phyloP scores from a whole-genome alignment of 2,797 vertebrate genomes.

The Acrossocheilus fasciatus region DNA sequence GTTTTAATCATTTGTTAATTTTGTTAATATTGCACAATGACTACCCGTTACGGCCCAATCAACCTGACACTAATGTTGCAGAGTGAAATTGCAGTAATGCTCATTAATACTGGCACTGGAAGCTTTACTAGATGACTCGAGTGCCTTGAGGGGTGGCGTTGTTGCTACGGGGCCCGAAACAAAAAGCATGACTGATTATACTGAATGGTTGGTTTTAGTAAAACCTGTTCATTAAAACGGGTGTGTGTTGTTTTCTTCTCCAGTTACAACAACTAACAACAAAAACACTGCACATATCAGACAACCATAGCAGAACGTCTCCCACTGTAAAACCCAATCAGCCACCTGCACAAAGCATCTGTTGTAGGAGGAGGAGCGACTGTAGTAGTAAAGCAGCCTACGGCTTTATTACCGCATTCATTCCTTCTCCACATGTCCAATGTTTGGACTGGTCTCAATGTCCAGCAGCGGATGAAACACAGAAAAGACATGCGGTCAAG shows the following conservation, averaged over 20 bases:
- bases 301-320: conserved; percentile 17
- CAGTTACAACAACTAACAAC: conserved; percentile 40
- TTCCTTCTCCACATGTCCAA: conserved; percentile 25
- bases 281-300: conserved; percentile 34
- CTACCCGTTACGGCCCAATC: neutral
- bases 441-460: conserved; percentile 38
- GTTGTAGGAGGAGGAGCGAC: conserved; percentile 20
- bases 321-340: conserved; percentile 18
- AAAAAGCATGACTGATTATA: conserved; percentile 46
- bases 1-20: neutral
- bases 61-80: conserved; percentile 9
- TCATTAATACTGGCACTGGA: conserved; percentile 20
- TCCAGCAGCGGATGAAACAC: conserved; percentile 18
- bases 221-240: conserved; percentile 48
- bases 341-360: conserved; percentile 36
- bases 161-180: conserved; percentile 40
- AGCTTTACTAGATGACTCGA: conserved; percentile 23
- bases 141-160: conserved; percentile 29
- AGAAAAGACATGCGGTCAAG: conserved; percentile 47
- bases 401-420: conserved; percentile 35
- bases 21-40: neutral
- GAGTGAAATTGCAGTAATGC: conserved; percentile 15
- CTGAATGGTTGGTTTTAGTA: conserved; percentile 39
- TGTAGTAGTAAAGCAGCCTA: conserved; percentile 26
- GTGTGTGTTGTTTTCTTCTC: conserved; percentile 43